Conservation (phyloP, 2,113 vertebrate species). For the Noturus placidus region DNA sequence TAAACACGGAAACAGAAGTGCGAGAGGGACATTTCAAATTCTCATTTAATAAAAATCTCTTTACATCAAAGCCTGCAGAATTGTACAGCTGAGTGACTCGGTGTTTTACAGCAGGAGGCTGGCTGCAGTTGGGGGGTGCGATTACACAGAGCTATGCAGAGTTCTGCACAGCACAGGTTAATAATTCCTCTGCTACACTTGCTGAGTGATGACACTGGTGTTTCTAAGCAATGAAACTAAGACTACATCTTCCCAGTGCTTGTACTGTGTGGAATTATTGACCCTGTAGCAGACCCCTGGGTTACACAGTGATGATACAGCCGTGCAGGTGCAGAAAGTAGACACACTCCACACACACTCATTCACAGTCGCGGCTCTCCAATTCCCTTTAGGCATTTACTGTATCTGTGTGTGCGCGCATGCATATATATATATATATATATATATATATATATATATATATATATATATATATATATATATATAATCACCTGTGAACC, state of each 20-base stretch:
- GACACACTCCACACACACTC: background rate
- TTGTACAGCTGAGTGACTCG: conserved; percentile 34
- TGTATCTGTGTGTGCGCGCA: background rate
- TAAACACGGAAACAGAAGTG: conserved; percentile 10
- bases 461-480: too few species aligned
- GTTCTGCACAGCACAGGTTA: background rate
- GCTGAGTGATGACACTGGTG: background rate
- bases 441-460: too few species aligned
- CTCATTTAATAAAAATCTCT: conserved; percentile 36
- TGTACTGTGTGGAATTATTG: background rate
- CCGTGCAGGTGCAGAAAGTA: background rate
- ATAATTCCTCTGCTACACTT: background rate
- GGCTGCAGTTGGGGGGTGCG: background rate
- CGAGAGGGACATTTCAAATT: conserved; percentile 32
- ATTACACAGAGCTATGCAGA: background rate
- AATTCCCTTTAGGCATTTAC: conserved; percentile 17
- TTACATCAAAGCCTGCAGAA: conserved; percentile 46
- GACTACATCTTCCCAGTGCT: conserved; percentile 9
- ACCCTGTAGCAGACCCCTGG: background rate
- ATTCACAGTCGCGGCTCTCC: background rate
- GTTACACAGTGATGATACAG: background rate
- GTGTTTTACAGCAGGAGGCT: background rate
- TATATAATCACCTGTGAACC: too few species aligned
- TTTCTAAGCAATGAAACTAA: background rate
- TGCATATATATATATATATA: background rate